Percentiles rank a stretch among this genome's conserved stretches.
phyloP scores from a whole-genome alignment of 2,888 invertebrate species.

The Ypsolopha sequella region DNA sequence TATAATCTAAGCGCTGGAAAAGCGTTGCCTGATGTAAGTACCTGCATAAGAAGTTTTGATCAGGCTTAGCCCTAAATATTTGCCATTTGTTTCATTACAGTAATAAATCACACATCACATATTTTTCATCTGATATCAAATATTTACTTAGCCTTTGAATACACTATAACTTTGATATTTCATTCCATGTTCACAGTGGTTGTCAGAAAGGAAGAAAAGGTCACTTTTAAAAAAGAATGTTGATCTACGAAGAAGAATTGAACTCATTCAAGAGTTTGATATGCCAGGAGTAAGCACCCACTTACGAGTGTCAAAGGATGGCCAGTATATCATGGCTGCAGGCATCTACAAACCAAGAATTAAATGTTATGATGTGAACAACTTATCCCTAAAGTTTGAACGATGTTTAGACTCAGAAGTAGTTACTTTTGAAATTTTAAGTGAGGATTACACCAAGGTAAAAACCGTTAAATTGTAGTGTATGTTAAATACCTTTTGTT shows the following conservation, averaged over 20 bases:
- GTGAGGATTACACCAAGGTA: conserved; percentile 97
- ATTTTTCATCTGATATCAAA: no score
- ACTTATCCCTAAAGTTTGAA: conserved; percentile 97
- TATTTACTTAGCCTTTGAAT: no score
- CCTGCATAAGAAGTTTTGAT: background rate
- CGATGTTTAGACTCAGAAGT: conserved; percentile 97
- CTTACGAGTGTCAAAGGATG: conserved; percentile 89
- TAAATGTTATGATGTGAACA: conserved; percentile 96
- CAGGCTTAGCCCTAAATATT: no score
- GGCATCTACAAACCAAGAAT: conserved; percentile 97
- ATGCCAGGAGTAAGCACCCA: conserved; percentile 96
- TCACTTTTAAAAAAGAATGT: conserved; percentile 89
- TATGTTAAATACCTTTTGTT: background rate
- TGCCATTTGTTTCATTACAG: no score
- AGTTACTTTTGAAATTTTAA: conserved; percentile 91
- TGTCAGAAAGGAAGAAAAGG: conserved; percentile 86
- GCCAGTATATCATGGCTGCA: conserved; percentile 91
- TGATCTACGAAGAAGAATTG: conserved; percentile 90
- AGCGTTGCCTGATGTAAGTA: conserved; percentile 93
- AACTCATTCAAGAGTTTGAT: conserved; percentile 98
- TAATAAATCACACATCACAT: no score
- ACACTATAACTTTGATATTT: no score
- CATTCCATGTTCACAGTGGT: conserved; percentile 75
- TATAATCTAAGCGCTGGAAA: conserved; percentile 98
- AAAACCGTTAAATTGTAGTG: conserved; percentile 8